These are phyloP conservation scores for Heliconius charithonia DNA, from an alignment of 2,888 invertebrate genomes.

Conservation along the genomic window DNA sequence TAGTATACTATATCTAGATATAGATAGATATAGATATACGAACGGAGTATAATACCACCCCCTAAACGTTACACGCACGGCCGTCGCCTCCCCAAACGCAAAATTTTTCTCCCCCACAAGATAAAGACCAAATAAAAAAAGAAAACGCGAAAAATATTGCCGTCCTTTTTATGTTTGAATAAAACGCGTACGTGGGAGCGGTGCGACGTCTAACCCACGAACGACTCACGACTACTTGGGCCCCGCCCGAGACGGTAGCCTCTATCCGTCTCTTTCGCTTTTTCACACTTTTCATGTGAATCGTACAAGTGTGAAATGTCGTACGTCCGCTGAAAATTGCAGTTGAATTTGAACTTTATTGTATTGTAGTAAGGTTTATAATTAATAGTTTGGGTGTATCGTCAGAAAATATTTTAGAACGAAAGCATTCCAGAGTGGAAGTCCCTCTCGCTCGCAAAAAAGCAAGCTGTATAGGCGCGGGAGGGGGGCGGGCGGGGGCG, in stretches of 20 bases:
- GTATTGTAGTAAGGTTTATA: neutral
- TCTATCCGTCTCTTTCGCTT: slow-evolving; percentile 84
- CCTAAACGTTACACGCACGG: slow-evolving; percentile 81
- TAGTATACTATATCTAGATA: slow-evolving; percentile 43
- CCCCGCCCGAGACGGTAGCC: slow-evolving; percentile 81
- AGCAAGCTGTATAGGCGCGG: slow-evolving; percentile 67
- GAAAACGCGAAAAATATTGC: slow-evolving; percentile 81
- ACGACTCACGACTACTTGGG: slow-evolving; percentile 83
- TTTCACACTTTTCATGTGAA: slow-evolving; percentile 81
- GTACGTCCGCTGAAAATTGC: slow-evolving; percentile 37
- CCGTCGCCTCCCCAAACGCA: slow-evolving; percentile 70
- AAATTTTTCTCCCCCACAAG: slow-evolving; percentile 79
- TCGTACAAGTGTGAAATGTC: slow-evolving; percentile 51
- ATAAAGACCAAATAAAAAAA: slow-evolving; percentile 84
- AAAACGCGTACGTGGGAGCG: slow-evolving; percentile 62
- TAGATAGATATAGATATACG: slow-evolving; percentile 41
- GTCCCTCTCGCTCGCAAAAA: slow-evolving; percentile 84
- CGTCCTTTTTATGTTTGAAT: slow-evolving; percentile 64
- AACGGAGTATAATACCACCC: slow-evolving; percentile 58
- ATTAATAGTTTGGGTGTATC: slow-evolving; percentile 47
- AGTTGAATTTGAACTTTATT: slow-evolving; percentile 51
- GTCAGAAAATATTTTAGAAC: slow-evolving; percentile 81
- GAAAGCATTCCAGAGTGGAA: slow-evolving; percentile 78
- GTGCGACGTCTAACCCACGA: slow-evolving; percentile 78
- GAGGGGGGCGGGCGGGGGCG: slow-evolving; percentile 61